These are phyloP conservation scores for Caranx melampygus DNA, from an alignment of 2,113 vertebrate genomes.

Conservation along the genomic window DNA sequence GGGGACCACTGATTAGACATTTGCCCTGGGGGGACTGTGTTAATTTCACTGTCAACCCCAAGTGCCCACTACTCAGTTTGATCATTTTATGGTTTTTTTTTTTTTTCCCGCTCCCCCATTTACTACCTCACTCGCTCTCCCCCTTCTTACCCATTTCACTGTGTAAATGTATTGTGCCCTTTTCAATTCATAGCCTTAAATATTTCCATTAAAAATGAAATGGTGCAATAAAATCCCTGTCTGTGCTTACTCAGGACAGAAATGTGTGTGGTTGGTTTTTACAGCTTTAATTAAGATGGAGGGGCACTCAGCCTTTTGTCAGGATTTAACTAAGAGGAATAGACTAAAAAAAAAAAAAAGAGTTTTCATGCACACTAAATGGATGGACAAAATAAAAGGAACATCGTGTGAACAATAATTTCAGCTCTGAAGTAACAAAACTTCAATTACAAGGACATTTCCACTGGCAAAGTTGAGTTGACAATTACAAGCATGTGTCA, in stretches of 20 bases:
- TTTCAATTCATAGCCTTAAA: slow-evolving; percentile 77
- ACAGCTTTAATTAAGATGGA: slow-evolving; percentile 56
- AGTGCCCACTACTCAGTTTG: slow-evolving; percentile 58
- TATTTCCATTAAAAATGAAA: slow-evolving; percentile 71
- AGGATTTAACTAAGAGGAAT: slow-evolving; percentile 25
- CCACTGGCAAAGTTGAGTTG: slow-evolving; percentile 21
- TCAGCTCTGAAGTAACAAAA: slow-evolving; percentile 23
- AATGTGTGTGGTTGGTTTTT: slow-evolving; percentile 47
- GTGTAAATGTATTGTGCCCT: slow-evolving; percentile 64
- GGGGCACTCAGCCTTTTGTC: slow-evolving; percentile 16
- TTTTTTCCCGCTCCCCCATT: not conserved
- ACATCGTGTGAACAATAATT: slow-evolving; percentile 14
- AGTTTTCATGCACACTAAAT: not conserved
- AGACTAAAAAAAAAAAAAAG: not conserved
- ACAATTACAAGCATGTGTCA: slow-evolving; percentile 61
- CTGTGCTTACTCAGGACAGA: slow-evolving; percentile 49
- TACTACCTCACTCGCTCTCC: slow-evolving; percentile 54
- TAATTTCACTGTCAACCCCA: slow-evolving; percentile 74
- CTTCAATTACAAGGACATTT: slow-evolving; percentile 42
- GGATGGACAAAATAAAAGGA: slow-evolving; percentile 27
- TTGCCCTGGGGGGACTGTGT: slow-evolving; percentile 60
- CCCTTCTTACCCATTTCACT: slow-evolving; percentile 62
- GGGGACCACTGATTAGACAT: slow-evolving; percentile 73
- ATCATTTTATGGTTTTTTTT: slow-evolving; percentile 45
- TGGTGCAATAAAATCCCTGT: slow-evolving; percentile 60